A percentile compares a stretch with the other conserved stretches of the same genome.
phyloP scores from a whole-genome alignment of 2,797 vertebrate genomes.

The Gadopsis marmoratus region DNA sequence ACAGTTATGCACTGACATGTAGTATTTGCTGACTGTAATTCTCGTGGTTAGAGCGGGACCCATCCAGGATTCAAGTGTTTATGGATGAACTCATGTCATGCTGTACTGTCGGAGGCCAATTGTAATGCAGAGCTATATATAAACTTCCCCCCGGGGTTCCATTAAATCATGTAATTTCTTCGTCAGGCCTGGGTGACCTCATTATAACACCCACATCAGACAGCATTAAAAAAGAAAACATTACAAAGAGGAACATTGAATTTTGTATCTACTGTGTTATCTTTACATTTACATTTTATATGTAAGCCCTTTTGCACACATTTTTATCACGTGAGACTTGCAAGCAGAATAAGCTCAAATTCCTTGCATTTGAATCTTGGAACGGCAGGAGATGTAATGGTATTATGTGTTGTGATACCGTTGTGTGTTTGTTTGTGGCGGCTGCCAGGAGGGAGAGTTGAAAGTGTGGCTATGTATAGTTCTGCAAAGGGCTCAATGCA shows the following conservation, averaged over 20 bases:
- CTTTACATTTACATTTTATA: conserved; percentile 49
- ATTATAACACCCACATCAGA: conserved; percentile 81
- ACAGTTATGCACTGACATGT: conserved; percentile 18
- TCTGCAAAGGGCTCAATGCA: conserved; percentile 37
- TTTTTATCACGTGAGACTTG: conserved; percentile 37
- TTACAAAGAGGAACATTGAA: conserved; percentile 62
- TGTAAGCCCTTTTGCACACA: conserved; percentile 46
- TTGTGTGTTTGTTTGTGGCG: conserved; percentile 29
- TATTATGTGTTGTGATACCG: conserved; percentile 23
- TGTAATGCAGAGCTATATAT: conserved; percentile 84
- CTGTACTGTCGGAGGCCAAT: conserved; percentile 72
- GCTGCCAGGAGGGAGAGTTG: conserved; percentile 42
- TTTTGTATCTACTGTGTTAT: conserved; percentile 47
- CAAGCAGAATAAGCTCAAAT: conserved; percentile 38
- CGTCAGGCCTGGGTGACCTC: conserved; percentile 83
- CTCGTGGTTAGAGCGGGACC: conserved; percentile 11
- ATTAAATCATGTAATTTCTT: conserved; percentile 88
- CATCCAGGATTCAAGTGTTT: conserved; percentile 65
- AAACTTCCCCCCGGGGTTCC: conserved; percentile 83
- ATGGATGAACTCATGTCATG: conserved; percentile 75
- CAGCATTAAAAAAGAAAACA: conserved; percentile 65
- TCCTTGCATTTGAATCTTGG: conserved; percentile 33
- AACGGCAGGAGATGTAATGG: conserved; percentile 11
- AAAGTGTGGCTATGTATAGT: conserved; percentile 48
- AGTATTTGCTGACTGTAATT: conserved; percentile 35